Evolutionary conservation across 2,888 invertebrate genomes (phyloP).

Genomic region (Emmelina monodactyla): DNA sequence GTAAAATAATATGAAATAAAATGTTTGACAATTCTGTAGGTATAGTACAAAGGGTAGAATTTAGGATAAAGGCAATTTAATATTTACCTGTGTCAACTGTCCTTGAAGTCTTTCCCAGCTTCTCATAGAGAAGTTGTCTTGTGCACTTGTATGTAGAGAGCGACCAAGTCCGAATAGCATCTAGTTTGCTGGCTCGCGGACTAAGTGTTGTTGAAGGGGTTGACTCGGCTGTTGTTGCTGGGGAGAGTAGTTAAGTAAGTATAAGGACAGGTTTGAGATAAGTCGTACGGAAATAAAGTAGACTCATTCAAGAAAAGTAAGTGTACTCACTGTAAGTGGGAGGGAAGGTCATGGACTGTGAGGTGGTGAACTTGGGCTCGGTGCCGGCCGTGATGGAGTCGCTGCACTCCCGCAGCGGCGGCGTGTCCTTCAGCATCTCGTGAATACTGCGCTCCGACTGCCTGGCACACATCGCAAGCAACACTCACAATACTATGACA

Average conservation of each 20-base stretch:
- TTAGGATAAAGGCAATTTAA: no score
- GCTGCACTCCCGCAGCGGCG: constrained; percentile 78
- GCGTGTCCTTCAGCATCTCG: constrained; percentile 86
- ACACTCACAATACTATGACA: no score
- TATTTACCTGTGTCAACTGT: constrained; percentile 84
- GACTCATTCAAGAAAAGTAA: no score
- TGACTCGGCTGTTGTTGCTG: no score
- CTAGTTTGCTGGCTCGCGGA: constrained; percentile 83
- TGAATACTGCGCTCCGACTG: constrained; percentile 77
- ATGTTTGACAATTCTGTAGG: no score
- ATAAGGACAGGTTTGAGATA: no score
- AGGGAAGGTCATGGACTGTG: constrained; percentile 75
- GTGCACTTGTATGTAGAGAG: constrained; percentile 99
- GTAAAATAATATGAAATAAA: no score
- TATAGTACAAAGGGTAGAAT: no score
- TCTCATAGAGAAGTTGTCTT: constrained; percentile 94
- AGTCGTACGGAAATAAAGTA: no score
- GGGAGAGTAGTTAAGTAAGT: no score
- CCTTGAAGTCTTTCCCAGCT: constrained; percentile 91
- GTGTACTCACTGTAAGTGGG: constrained; percentile 69
- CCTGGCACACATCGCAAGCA: no score
- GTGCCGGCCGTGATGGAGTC: constrained; percentile 79
- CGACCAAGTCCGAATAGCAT: constrained; percentile 94
- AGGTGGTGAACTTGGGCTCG: constrained; percentile 71
- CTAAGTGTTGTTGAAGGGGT: constrained; percentile 67